These are phyloP conservation scores for Leptinotarsa texana DNA, from an alignment of 1,140 invertebrate species.

Conservation along the genomic window DNA sequence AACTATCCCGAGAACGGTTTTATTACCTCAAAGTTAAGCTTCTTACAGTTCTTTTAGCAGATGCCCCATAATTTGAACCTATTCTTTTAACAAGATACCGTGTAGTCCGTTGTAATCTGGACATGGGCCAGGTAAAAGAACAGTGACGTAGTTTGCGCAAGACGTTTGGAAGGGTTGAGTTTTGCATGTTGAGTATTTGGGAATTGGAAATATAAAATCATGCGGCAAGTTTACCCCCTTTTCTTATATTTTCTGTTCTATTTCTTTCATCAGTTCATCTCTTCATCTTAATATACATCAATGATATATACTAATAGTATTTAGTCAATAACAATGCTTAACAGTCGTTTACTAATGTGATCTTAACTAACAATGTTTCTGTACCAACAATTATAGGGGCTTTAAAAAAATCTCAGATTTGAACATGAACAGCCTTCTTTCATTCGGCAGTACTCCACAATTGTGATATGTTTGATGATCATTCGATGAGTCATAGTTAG, in stretches of 20 bases:
- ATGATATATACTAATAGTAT: too few relatives aligned
- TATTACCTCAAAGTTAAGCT: constrained; percentile 31
- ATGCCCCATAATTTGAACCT: constrained; percentile 31
- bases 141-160: constrained; percentile 5
- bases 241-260: not conserved
- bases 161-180: not conserved
- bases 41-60: constrained; percentile 28
- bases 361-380: too few relatives aligned
- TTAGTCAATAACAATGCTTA: too few relatives aligned
- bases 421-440: too few relatives aligned
- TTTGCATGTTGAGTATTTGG: not conserved
- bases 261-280: too few relatives aligned
- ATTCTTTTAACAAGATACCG: constrained; percentile 31
- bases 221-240: not conserved
- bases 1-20: constrained; percentile 24
- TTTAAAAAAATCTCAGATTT: too few relatives aligned
- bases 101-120: constrained; percentile 25
- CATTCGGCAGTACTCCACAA: too few relatives aligned
- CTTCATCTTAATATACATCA: too few relatives aligned
- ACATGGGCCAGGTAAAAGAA: constrained; percentile 15
- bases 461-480: too few relatives aligned
- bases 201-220: not conserved
- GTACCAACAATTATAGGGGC: too few relatives aligned
- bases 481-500: too few relatives aligned
- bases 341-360: too few relatives aligned